phyloP scores from a whole-genome alignment of 1,140 invertebrate species.

The Idris sp. region DNA sequence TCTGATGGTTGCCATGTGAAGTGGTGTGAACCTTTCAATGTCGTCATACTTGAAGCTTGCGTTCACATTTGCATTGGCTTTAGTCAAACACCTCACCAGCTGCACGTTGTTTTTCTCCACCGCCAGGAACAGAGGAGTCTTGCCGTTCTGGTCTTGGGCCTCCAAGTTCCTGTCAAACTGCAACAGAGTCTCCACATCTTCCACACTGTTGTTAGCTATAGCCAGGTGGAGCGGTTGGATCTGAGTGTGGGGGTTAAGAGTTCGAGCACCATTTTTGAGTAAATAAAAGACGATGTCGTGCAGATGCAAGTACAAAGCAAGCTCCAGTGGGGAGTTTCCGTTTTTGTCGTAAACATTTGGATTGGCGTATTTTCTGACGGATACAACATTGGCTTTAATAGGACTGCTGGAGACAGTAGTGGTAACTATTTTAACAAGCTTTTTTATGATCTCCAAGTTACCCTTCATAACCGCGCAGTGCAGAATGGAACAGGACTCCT shows the following conservation, averaged over 20 bases:
- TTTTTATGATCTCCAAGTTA: conserved; percentile 2
- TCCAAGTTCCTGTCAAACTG: conserved; percentile 15
- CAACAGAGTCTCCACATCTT: conserved; percentile 13
- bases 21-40: conserved; percentile 6
- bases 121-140: conserved; percentile 31
- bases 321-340: conserved; percentile 8
- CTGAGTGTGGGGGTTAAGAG: neutral
- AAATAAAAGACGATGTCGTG: conserved; percentile 20
- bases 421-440: no score
- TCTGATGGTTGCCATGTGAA: conserved; percentile 31
- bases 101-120: conserved; percentile 21
- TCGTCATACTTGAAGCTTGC: conserved; percentile 5
- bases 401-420: no score
- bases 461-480: conserved; percentile 19
- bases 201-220: neutral
- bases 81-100: neutral
- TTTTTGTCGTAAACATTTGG: conserved; percentile 30
- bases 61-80: conserved; percentile 19
- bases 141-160: conserved; percentile 5
- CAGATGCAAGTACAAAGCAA: conserved; percentile 4
- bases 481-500: conserved; percentile 12
- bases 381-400: no score
- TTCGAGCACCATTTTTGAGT: conserved; percentile 8
- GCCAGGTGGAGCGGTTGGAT: conserved; percentile 32
- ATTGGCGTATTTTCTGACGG: conserved; percentile 33